Evolutionary conservation across 2,797 vertebrate genomes (phyloP), one percentile per base, ranked within the genome.

Genomic region (Champsocephalus esox): DNA sequence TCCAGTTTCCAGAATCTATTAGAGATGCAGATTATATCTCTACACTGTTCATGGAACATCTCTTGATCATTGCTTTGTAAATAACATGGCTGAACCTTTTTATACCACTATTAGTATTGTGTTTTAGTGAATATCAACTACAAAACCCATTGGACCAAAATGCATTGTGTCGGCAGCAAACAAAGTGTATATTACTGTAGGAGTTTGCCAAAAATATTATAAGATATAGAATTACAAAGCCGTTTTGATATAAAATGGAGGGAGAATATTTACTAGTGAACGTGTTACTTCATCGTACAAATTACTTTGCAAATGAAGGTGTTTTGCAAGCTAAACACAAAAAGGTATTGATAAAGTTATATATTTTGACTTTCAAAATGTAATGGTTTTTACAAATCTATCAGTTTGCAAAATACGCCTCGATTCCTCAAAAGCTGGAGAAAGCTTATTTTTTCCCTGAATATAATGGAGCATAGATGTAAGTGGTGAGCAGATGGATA

Each of bases 401-500:
- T 61, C 19, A 14, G 9, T 67, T 60, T 61, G 7, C 19, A 50
- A 45, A 66, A 38, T 24, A 19, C 4, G n/a, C 4, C 19, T 57
- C 41, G 6, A 28, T 51, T 54, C 34, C 10, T 56, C 2, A 34
- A 16, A 3, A 21, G 28, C 13, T 16, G 3, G 44, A 76, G 49
- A 41, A 6, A 2, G 6, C 19, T 0, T 0, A 9, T 52, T 72
- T 77, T 73, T 0, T 5, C 66, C 28, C 14, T 32, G 34, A 48
- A 14, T 55, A 9, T 21, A 57, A 76, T 54, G 43, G 41, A 61
- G 14, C 7, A 12, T 74, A n/a, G 58, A 46, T 76, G 21, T 64
- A 70, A 52, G 74, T 50, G 69, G 4, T 70, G 44, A 79, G 71
- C 88, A 89, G 89, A 87, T 88, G 86, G 85, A 64, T 50, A 38